phyloP scores from a whole-genome alignment of 2,113 vertebrate genomes.

The Pteropus alecto region DNA sequence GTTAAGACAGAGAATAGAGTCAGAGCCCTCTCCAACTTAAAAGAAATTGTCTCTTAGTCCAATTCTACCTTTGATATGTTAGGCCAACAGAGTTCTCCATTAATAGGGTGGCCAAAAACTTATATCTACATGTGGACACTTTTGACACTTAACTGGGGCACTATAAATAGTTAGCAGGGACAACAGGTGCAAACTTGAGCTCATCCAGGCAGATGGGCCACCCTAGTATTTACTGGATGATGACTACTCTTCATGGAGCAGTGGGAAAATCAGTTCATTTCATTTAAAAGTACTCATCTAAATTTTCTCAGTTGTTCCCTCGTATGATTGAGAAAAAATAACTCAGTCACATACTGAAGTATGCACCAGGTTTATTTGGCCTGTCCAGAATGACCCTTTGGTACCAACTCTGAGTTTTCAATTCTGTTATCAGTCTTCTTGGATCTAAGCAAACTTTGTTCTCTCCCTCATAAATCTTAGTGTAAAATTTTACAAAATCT shows the following conservation, averaged over 20 bases:
- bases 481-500: background rate
- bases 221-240: background rate
- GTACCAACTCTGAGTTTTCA: background rate
- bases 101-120: background rate
- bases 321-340: background rate
- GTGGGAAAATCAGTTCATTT: background rate
- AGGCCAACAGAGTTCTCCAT: background rate
- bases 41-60: background rate
- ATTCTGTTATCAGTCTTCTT: slow-evolving; percentile 1
- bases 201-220: background rate
- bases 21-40: background rate
- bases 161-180: background rate
- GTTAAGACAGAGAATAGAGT: background rate
- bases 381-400: background rate
- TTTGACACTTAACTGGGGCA: background rate
- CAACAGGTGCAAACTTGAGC: background rate
- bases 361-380: background rate
- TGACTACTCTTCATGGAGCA: background rate
- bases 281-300: background rate
- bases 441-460: background rate
- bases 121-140: background rate
- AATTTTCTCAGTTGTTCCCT: background rate
- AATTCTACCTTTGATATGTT: background rate
- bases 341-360: background rate
- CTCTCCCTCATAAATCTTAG: background rate